Evolutionary conservation across 2,888 invertebrate species (phyloP).

Genomic region (Diarsia brunnea): DNA sequence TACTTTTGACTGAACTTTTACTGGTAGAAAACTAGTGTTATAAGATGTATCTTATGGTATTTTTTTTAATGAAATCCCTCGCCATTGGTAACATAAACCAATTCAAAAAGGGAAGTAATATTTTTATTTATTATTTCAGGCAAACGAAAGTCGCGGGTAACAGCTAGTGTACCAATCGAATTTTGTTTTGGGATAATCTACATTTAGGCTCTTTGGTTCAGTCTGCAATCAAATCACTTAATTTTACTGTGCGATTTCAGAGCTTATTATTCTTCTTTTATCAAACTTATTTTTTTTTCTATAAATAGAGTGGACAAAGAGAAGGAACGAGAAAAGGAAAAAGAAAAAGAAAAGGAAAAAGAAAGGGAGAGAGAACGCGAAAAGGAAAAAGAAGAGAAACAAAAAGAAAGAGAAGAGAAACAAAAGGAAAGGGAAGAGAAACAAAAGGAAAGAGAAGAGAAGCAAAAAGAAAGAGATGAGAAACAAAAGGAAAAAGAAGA

Average conservation of each 20-base stretch:
- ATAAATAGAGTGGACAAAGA: conserved; percentile 74
- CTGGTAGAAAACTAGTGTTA: too few species aligned
- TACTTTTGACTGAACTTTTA: not conserved
- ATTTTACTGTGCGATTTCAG: not conserved
- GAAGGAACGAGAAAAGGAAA: conserved; percentile 67
- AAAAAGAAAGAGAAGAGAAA: conserved; percentile 69
- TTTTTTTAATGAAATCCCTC: too few species aligned
- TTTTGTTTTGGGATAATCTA: not conserved
- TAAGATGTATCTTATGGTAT: too few species aligned
- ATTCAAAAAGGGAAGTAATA: too few species aligned
- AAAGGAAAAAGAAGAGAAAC: conserved; percentile 72
- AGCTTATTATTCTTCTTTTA: not conserved
- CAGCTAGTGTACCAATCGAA: too few species aligned
- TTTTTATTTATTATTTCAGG: too few species aligned
- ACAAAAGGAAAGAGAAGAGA: conserved; percentile 69
- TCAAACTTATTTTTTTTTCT: not conserved
- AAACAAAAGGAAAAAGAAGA: not conserved
- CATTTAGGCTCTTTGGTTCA: not conserved
- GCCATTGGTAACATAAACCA: too few species aligned
- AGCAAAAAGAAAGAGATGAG: conserved; percentile 66
- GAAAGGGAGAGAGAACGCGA: conserved; percentile 35
- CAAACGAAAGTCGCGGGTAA: too few species aligned
- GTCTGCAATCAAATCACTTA: not conserved
- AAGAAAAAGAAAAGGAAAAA: conserved; percentile 69
- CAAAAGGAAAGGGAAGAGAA: conserved; percentile 57